These are phyloP conservation scores for Catajapyx aquilonaris DNA, from an alignment of 1,140 invertebrate species.

Conservation along the genomic window DNA sequence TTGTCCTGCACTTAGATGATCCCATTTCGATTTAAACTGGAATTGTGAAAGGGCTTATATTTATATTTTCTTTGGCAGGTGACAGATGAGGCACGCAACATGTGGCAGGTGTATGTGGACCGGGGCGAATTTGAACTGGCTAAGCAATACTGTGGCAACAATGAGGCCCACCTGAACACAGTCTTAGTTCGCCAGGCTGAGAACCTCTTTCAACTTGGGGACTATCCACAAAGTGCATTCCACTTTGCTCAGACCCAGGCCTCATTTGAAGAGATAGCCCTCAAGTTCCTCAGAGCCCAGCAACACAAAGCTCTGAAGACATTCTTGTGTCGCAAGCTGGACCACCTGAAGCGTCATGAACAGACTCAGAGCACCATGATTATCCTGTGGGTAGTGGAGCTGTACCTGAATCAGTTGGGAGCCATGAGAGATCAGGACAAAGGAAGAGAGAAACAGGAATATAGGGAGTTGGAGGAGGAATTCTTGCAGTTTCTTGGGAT, in stretches of 20 bases:
- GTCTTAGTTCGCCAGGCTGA: slow-evolving; percentile 79
- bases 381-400: slow-evolving; percentile 79
- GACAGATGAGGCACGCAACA: slow-evolving; percentile 61
- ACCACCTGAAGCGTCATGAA: slow-evolving; percentile 31
- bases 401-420: slow-evolving; percentile 72
- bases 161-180: slow-evolving; percentile 56
- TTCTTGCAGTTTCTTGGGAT: slow-evolving; percentile 62
- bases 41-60: no score
- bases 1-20: no score
- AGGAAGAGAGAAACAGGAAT: slow-evolving; percentile 72
- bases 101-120: slow-evolving; percentile 75
- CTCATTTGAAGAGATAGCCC: slow-evolving; percentile 83
- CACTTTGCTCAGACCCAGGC: slow-evolving; percentile 71
- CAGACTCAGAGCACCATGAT: slow-evolving; percentile 75
- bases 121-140: slow-evolving; percentile 72
- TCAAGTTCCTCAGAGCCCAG: slow-evolving; percentile 72
- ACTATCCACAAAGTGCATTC: slow-evolving; percentile 61
- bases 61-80: no score
- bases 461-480: slow-evolving; percentile 80
- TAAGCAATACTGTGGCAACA: slow-evolving; percentile 53
- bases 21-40: no score
- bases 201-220: slow-evolving; percentile 52
- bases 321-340: slow-evolving; percentile 41
- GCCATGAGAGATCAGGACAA: slow-evolving; percentile 38
- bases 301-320: slow-evolving; percentile 68